phyloP scores from a whole-genome alignment of 2,797 vertebrate species.

The Coreius guichenoti region DNA sequence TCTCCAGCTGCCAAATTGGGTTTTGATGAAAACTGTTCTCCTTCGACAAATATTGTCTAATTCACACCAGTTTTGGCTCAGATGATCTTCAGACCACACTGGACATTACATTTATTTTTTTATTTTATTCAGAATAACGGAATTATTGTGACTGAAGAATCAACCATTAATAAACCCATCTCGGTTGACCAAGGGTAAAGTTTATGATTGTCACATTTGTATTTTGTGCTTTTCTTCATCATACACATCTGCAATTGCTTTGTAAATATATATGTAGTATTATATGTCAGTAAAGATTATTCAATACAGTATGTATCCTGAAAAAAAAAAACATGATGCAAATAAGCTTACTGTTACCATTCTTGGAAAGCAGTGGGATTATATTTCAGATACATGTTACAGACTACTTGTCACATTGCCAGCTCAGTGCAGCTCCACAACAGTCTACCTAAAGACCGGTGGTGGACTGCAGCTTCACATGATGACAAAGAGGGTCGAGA shows the following conservation, averaged over 20 bases:
- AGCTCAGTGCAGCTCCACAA: constrained; percentile 3
- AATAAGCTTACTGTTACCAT: constrained; percentile 1
- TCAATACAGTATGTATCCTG: background rate
- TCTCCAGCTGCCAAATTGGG: background rate
- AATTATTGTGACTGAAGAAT: background rate
- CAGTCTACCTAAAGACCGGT: background rate
- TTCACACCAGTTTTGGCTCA: background rate
- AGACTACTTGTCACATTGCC: constrained; percentile 2
- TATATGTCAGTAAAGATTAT: background rate
- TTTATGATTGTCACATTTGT: background rate
- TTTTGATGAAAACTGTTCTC: background rate
- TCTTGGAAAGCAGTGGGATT: background rate
- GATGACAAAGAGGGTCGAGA: constrained; percentile 20
- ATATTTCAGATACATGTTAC: background rate
- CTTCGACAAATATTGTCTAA: background rate
- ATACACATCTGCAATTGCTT: background rate
- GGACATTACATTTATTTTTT: background rate
- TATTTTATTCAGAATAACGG: background rate
- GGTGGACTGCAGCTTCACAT: constrained; percentile 20
- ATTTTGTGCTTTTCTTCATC: background rate
- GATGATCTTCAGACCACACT: background rate
- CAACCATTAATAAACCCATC: background rate
- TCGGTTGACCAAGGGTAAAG: background rate
- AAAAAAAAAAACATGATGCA: background rate
- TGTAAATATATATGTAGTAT: background rate